Conservation (phyloP, 1,140 invertebrate genomes). For the Aphis craccivora region DNA sequence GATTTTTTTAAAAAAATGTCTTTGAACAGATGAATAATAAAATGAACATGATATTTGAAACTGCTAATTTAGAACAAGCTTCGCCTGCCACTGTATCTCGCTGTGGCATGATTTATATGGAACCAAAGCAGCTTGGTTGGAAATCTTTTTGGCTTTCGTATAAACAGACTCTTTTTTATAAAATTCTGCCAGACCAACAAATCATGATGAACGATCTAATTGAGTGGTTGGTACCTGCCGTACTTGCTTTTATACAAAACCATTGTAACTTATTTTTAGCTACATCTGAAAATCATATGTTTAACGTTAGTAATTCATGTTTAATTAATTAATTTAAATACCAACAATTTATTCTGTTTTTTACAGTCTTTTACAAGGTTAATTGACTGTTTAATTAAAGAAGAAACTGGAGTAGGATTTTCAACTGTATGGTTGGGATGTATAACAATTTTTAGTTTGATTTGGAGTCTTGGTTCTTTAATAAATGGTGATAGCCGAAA, state of each 20-base stretch:
- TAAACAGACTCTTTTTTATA: conserved; percentile 72
- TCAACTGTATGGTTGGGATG: conserved; percentile 82
- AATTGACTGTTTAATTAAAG: conserved; percentile 67
- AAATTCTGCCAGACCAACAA: conserved; percentile 72
- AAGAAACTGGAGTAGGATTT: conserved; percentile 72
- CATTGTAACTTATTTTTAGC: conserved; percentile 79
- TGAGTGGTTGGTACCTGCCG: conserved; percentile 81
- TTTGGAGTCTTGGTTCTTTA: conserved; percentile 86
- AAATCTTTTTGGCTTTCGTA: conserved; percentile 78
- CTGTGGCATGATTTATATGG: conserved; percentile 81
- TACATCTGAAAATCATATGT: conserved; percentile 83
- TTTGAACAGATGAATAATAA: conserved; percentile 72
- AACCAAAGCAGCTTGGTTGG: conserved; percentile 82
- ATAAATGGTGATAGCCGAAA: conserved; percentile 68
- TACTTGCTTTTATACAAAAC: conserved; percentile 71
- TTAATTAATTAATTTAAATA: conserved; percentile 7
- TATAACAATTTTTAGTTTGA: conserved; percentile 81
- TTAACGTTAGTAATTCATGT: conserved; percentile 68
- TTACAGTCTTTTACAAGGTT: conserved; percentile 43
- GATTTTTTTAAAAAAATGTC: too few species aligned
- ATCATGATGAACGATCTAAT: conserved; percentile 75
- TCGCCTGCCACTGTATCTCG: conserved; percentile 93
- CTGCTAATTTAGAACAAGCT: conserved; percentile 89
- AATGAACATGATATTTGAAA: conserved; percentile 95
- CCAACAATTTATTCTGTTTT: background rate